These are phyloP conservation scores for Agrotis segetum DNA, from an alignment of 2,888 invertebrate genomes.

Conservation along the genomic window DNA sequence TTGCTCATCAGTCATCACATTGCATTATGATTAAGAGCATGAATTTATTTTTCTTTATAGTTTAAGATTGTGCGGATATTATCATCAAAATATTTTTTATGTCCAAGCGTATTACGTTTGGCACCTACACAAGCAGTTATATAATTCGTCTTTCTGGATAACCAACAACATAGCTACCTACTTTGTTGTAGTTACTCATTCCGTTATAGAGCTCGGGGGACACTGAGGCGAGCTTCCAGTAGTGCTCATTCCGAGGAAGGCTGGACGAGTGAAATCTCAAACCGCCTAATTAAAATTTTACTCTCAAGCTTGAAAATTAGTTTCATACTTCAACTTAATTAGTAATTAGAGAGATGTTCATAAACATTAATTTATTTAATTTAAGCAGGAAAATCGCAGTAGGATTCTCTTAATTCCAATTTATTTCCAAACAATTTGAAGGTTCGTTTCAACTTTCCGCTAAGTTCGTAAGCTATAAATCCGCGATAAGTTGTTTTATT, in stretches of 20 bases:
- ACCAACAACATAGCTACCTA: conserved; percentile 3
- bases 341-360: conserved; percentile 8
- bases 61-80: conserved; percentile 12
- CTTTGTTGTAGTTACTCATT: not conserved
- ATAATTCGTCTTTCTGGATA: not conserved
- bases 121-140: not conserved
- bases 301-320: conserved; percentile 10
- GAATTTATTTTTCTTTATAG: conserved; percentile 13
- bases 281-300: conserved; percentile 26
- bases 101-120: not conserved
- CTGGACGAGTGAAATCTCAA: conserved; percentile 23
- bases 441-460: conserved; percentile 24
- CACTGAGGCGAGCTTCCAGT: conserved; percentile 16
- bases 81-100: not conserved
- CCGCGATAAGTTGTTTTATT: conserved; percentile 48
- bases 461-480: conserved; percentile 48
- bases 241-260: conserved; percentile 16
- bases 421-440: conserved; percentile 18
- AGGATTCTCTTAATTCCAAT: not conserved
- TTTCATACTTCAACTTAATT: conserved; percentile 24
- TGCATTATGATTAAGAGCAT: conserved; percentile 18
- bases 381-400: not conserved
- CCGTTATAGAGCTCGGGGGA: conserved; percentile 23
- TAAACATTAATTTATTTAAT: not conserved
- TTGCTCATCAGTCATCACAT: not conserved